These are phyloP conservation scores for Dryobates pubescens DNA, from an alignment of 2,797 vertebrate genomes.

Conservation along the genomic window DNA sequence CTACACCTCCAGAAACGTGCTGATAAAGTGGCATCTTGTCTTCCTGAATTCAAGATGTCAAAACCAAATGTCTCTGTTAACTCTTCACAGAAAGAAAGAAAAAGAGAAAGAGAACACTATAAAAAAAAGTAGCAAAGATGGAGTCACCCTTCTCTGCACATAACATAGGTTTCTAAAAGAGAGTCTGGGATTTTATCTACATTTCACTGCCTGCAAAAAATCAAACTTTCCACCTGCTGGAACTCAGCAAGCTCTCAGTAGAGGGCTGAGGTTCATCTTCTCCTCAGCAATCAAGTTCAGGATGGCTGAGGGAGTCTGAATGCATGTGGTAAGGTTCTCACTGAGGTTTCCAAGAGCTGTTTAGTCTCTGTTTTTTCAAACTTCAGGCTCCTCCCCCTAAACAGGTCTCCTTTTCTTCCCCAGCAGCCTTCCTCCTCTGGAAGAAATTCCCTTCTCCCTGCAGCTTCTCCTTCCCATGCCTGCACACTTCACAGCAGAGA, in stretches of 20 bases:
- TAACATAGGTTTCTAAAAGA: not conserved
- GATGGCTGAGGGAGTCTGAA: not conserved
- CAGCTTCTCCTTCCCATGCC: not conserved
- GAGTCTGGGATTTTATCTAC: not conserved
- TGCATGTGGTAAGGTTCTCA: rapidly evolving
- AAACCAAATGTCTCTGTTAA: not conserved
- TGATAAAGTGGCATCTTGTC: not conserved
- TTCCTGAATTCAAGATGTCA: not conserved
- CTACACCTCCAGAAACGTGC: not conserved
- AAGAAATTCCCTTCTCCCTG: not conserved
- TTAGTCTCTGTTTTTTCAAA: not conserved
- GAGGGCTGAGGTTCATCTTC: not conserved
- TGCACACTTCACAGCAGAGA: not conserved
- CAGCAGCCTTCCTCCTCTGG: not conserved
- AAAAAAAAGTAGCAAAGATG: not conserved
- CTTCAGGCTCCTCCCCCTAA: not conserved
- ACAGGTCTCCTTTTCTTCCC: not conserved
- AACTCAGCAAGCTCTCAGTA: not conserved
- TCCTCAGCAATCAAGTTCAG: not conserved
- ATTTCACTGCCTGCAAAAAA: not conserved
- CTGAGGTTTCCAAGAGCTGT: not conserved
- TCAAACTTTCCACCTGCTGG: not conserved
- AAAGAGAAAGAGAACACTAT: not conserved
- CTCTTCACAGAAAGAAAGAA: not conserved
- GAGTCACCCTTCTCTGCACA: not conserved